Evolutionary conservation across 2,888 invertebrate genomes (phyloP), one percentile per base, ranked within the genome.

Genomic region (Pristionchus japonicus): DNA sequence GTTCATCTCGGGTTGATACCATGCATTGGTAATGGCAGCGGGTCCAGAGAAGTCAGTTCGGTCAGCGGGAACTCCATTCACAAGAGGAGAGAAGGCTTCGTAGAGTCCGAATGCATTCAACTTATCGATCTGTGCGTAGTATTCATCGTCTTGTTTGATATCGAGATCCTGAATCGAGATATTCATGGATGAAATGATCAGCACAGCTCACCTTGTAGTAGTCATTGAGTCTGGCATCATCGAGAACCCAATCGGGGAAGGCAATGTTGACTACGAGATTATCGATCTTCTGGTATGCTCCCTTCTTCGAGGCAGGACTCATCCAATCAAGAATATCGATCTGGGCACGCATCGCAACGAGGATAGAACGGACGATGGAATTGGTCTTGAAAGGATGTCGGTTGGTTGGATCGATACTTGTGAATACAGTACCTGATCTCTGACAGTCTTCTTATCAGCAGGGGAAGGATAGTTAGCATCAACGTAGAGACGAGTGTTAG

Each of bases 241-340:
- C 91, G 27, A 90, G 88, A 80, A 93, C 90, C 88, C 89, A 93
- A 83, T 92, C 92, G 2, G 93, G 93, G 83, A 91, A 93, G 49
- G 92, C 93, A 52, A 93, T 91, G 89, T 93, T 93, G 84, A 92
- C 91, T 47, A 91, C 91, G 15, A 93, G 91, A 77, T 93, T 91
- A 85, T 91, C 91, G 77, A 93, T 92, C 89, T 93, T 93, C 86
- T 87, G 86, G 89, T 92, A 93, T 13, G 93, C 93, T 49, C 91
- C 91, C 52, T 88, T 88, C 88, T 93, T 93, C 1, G 93, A 91
- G 43, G 90, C 89, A 1, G 74, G 31, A 13, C 89, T 88, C 93
- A 93, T 93, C 87, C 87, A 87, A 37, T 77, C 57, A 20, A 87
- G 80, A 31, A 61, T 34, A 64, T 87, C 87, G 20, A 87, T 77